Evolutionary conservation across 2,113 vertebrate genomes (phyloP), one percentile per base, ranked within the genome.

Genomic region (Aspidoscelis tigris): DNA sequence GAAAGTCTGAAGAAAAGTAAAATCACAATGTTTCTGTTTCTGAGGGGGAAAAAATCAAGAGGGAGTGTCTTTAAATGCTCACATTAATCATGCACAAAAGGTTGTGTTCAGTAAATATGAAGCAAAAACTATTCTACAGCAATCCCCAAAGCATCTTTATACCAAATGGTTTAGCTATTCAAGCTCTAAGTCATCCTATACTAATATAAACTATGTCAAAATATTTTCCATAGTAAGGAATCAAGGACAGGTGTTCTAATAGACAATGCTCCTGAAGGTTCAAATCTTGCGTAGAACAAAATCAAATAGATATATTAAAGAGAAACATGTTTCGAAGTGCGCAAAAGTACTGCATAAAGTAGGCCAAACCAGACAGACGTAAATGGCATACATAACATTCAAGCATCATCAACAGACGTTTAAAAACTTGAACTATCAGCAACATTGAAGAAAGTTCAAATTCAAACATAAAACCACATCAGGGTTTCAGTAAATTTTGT

Each of bases 221-320:
- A 20, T 43, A 21, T 5, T 33, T 74, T 79, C 20, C 2, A 12
- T 6, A 18, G 18, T 47, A 22, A 33, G 8, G 24, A 4, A 71
- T 12, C 14, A 1, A 2, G 5, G 21, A 26, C 24, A 66, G 5
- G 20, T 64, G 70, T 9, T 85, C 87, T 74, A 86, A 50, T 66
- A 84, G 92, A 91, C 90, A 95, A 92, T 94, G 95, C 94, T 96
- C 94, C 95, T 95, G 90, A 92, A 92, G 89, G 90, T 61, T 2
- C 82, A 93, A 92, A 78, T 68, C 43, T 80, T 70, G 20, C 8
- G 47, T 81, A 50, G 41, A 72, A 47, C 18, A 16, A 61, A 61
- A 61, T 61, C 58, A 61, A 61, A 61, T 61, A 61, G 58, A 61
- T 55, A 55, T 14, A 55, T 14, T 3, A 61, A 61, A 61, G 58